These are phyloP conservation scores for Aplodontia rufa DNA, from an alignment of 2,113 vertebrate species.

Conservation along the genomic window DNA sequence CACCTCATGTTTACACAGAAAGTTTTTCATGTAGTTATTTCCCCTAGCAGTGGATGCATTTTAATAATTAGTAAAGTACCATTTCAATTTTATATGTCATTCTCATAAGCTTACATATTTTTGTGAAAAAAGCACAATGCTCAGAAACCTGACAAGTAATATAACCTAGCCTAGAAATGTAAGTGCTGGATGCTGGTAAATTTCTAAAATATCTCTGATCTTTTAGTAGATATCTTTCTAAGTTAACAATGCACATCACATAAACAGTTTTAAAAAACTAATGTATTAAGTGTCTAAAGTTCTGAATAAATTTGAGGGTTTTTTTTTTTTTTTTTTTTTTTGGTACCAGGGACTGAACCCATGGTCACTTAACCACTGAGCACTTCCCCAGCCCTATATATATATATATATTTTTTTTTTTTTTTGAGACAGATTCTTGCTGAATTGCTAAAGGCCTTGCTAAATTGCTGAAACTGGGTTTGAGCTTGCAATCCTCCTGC, in stretches of 20 bases:
- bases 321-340: too few species aligned
- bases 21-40: neutral
- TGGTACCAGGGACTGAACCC: too few species aligned
- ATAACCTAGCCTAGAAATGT: neutral
- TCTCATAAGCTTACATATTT: neutral
- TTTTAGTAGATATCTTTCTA: neutral
- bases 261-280: neutral
- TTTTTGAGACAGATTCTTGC: too few species aligned
- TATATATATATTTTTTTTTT: too few species aligned
- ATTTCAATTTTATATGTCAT: neutral
- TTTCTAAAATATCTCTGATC: neutral
- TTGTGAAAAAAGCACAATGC: neutral
- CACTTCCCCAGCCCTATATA: too few species aligned
- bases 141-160: neutral
- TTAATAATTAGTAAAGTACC: neutral
- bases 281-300: neutral
- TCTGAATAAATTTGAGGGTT: neutral
- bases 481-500: too few species aligned
- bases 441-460: too few species aligned
- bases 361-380: too few species aligned
- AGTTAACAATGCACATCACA: neutral
- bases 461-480: too few species aligned
- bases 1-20: neutral
- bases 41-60: neutral
- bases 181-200: neutral